These are phyloP conservation scores for Taurulus bubalis DNA, from an alignment of 2,113 vertebrate species.

Conservation along the genomic window DNA sequence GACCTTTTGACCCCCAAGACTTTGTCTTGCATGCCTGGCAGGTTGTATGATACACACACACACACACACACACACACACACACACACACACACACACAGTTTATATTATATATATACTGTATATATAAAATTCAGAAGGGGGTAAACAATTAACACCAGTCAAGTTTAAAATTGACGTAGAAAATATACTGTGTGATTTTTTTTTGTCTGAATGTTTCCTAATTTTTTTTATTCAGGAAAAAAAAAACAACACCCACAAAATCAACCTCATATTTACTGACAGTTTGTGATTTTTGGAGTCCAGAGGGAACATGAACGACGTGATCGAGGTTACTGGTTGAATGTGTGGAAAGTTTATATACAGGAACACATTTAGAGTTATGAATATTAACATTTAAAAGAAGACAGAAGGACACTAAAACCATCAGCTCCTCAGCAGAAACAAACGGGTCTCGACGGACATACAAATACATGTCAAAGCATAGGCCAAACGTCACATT, in stretches of 20 bases:
- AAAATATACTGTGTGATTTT: conserved; percentile 18
- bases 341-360: conserved; percentile 34
- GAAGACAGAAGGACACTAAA: conserved; percentile 40
- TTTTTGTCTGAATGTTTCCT: too few species aligned
- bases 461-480: conserved; percentile 49
- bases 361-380: conserved; percentile 50
- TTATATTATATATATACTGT: too few species aligned
- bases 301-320: not conserved
- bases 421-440: conserved; percentile 41
- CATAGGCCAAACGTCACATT: conserved; percentile 36
- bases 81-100: not conserved
- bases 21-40: not conserved
- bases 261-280: not conserved
- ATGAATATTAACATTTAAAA: conserved; percentile 56
- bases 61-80: not conserved
- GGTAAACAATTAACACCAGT: not conserved
- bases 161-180: conserved; percentile 1
- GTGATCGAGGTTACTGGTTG: conserved; percentile 34
- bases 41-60: conserved; percentile 1
- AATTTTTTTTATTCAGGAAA: too few species aligned
- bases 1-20: not conserved
- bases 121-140: not conserved
- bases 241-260: conserved; percentile 6
- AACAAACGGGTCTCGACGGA: too few species aligned
- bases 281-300: not conserved